phyloP scores from a whole-genome alignment of 2,888 invertebrate genomes.

The Euzophera pinguis region DNA sequence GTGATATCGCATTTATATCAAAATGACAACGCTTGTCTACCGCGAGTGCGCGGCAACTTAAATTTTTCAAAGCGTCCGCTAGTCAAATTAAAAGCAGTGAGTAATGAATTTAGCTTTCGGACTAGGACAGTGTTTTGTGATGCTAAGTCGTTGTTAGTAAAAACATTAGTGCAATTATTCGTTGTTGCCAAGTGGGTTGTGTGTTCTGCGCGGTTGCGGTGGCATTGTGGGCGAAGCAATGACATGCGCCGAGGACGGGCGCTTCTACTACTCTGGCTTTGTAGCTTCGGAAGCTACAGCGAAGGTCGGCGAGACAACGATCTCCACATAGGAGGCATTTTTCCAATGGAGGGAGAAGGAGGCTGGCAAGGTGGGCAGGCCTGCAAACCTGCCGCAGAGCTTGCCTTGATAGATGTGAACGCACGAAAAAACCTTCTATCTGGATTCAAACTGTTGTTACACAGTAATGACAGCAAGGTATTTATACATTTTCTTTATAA shows the following conservation, averaged over 20 bases:
- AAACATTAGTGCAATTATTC: constrained; percentile 74
- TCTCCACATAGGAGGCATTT: constrained; percentile 97
- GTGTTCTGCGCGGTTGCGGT: constrained; percentile 40
- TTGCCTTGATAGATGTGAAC: constrained; percentile 98
- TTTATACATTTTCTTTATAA: constrained; percentile 22
- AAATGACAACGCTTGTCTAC: constrained; percentile 42
- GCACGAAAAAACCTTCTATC: constrained; percentile 91
- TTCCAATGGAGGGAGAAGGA: constrained; percentile 97
- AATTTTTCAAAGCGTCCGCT: constrained; percentile 75
- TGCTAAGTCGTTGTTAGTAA: constrained; percentile 68
- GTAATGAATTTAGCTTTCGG: constrained; percentile 58
- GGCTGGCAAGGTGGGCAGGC: constrained; percentile 99
- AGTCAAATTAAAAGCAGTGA: constrained; percentile 73
- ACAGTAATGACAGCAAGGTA: constrained; percentile 98
- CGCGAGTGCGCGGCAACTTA: constrained; percentile 59
- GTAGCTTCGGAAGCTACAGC: constrained; percentile 50
- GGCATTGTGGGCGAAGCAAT: constrained; percentile 26
- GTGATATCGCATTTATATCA: constrained; percentile 55
- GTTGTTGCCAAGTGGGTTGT: constrained; percentile 68
- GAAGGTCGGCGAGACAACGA: constrained; percentile 82
- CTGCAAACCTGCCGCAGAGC: constrained; percentile 97
- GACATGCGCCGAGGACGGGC: constrained; percentile 27
- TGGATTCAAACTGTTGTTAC: constrained; percentile 93
- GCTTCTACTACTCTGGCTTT: constrained; percentile 56
- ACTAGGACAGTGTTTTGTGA: constrained; percentile 66